These are phyloP conservation scores for Pogoniulus pusillus DNA, from an alignment of 2,797 vertebrate genomes.

Conservation along the genomic window DNA sequence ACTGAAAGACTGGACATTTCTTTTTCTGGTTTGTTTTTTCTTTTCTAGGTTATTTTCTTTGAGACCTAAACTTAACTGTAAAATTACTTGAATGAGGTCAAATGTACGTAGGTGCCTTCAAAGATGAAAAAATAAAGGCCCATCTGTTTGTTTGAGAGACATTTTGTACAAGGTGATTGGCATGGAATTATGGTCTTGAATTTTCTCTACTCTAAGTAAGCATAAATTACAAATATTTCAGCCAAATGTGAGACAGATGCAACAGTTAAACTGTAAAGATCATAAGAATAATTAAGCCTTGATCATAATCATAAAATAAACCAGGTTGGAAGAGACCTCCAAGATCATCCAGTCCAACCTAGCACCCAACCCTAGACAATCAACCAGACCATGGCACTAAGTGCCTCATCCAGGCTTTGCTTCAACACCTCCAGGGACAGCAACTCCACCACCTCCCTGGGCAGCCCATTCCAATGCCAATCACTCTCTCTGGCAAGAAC, in stretches of 20 bases:
- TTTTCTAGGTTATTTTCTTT: background rate
- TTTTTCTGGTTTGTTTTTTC: background rate
- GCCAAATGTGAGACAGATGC: background rate
- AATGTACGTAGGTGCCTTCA: background rate
- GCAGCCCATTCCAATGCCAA: too few relatives aligned
- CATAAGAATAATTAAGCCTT: background rate
- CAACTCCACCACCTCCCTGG: too few relatives aligned
- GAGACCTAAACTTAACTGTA: background rate
- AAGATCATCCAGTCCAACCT: too few relatives aligned
- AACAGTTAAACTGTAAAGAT: background rate
- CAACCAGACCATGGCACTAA: too few relatives aligned
- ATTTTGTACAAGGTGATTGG: background rate
- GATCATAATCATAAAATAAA: too few relatives aligned
- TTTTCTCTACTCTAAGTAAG: background rate
- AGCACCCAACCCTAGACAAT: too few relatives aligned
- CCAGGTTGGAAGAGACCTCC: too few relatives aligned
- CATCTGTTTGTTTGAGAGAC: background rate
- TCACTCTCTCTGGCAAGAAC: too few relatives aligned
- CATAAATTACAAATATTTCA: background rate
- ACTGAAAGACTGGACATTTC: slow-evolving; percentile 51
- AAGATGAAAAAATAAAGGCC: slow-evolving; percentile 16
- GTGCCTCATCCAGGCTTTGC: too few relatives aligned
- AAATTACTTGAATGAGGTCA: background rate
- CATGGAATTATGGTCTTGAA: background rate
- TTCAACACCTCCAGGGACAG: too few relatives aligned